These are phyloP conservation scores for Bolborhynchus lineola DNA, from an alignment of 2,113 vertebrate species.

Conservation along the genomic window DNA sequence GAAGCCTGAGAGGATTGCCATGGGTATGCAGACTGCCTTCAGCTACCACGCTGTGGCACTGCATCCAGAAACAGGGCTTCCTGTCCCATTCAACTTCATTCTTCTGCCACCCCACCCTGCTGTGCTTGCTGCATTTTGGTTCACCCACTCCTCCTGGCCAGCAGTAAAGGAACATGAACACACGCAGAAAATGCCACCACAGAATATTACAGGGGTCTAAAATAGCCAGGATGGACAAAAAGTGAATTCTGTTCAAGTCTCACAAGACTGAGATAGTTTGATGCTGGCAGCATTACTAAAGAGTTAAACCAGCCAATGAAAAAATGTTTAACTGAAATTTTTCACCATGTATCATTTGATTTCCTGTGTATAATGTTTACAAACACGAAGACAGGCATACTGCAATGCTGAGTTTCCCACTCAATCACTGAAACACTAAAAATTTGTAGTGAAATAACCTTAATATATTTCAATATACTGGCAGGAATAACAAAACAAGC, in stretches of 20 bases:
- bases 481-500: not conserved
- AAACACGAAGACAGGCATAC: not conserved
- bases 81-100: not conserved
- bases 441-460: not conserved
- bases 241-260: not conserved
- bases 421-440: not conserved
- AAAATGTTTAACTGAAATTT: not conserved
- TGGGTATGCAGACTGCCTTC: not conserved
- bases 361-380: not conserved
- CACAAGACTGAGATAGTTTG: not conserved
- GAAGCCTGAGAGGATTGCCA: not conserved
- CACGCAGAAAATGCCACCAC: not conserved
- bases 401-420: not conserved
- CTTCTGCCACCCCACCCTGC: not conserved
- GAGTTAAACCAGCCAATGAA: not conserved
- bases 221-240: not conserved
- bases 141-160: not conserved
- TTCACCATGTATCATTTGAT: not conserved
- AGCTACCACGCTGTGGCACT: fast-evolving
- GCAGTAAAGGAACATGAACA: not conserved
- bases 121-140: not conserved
- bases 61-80: not conserved
- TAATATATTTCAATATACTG: not conserved
- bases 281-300: not conserved
- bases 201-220: not conserved